phyloP scores from a whole-genome alignment of 2,113 vertebrate genomes.

The Mobula hypostoma region DNA sequence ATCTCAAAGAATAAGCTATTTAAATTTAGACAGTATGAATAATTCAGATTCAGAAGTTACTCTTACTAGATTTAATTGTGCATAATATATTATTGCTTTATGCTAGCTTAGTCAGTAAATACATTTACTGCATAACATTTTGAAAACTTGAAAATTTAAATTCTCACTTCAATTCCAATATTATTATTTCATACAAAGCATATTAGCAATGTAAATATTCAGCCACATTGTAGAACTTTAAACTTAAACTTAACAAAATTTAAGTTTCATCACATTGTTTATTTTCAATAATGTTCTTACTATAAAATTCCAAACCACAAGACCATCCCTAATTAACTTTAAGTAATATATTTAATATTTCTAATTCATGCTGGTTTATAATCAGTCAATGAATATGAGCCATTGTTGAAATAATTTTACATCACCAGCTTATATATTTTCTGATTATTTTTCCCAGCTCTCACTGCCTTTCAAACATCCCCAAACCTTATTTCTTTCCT shows the following conservation, averaged over 20 bases:
- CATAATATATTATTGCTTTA: background rate
- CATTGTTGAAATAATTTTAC: background rate
- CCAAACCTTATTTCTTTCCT: background rate
- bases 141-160: background rate
- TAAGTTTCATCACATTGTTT: background rate
- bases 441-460: background rate
- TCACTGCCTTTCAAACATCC: background rate
- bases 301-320: background rate
- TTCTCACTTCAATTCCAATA: background rate
- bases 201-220: slow-evolving; percentile 3
- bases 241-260: background rate
- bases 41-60: background rate
- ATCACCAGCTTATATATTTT: background rate
- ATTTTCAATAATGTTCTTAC: too few relatives aligned
- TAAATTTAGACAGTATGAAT: slow-evolving; percentile 26
- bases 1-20: background rate
- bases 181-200: background rate
- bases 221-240: background rate
- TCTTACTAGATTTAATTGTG: slow-evolving; percentile 4
- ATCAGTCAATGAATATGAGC: background rate
- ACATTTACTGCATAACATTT: background rate
- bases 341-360: background rate
- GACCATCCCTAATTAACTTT: slow-evolving; percentile 20
- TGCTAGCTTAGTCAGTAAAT: background rate
- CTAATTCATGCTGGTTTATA: background rate